These are phyloP conservation scores for Umimayanthus chanpuru DNA, from an alignment of 92 coral and sea anemone species.

Conservation along the genomic window DNA sequence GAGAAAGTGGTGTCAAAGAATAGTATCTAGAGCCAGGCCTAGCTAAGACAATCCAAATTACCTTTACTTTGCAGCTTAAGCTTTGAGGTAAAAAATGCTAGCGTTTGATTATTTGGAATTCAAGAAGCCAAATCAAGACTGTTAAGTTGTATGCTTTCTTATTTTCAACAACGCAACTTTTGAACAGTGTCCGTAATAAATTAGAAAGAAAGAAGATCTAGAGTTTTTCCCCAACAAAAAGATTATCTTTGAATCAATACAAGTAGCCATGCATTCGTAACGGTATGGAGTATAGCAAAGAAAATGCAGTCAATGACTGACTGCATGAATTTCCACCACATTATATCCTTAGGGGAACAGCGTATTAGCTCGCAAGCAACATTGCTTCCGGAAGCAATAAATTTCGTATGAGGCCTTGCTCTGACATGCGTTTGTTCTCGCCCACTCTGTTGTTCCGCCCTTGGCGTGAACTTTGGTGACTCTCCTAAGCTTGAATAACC, in stretches of 20 bases:
- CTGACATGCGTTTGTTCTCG: neutral
- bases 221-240: no score
- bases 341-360: neutral
- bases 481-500: neutral
- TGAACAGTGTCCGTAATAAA: neutral
- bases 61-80: no score
- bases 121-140: neutral
- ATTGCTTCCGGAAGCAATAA: conserved; percentile 38
- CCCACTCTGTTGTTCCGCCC: neutral
- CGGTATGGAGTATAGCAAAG: neutral
- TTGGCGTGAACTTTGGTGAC: conserved; percentile 15
- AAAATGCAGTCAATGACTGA: neutral
- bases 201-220: no score
- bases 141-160: neutral
- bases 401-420: neutral
- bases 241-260: neutral
- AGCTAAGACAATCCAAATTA: neutral
- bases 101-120: neutral
- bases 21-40: neutral
- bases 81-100: neutral
- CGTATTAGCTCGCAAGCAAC: neutral
- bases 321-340: neutral
- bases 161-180: no score
- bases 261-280: neutral
- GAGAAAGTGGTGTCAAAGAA: no score